Percentiles rank a stretch among this genome's conserved stretches.
phyloP scores from a whole-genome alignment of 2,113 vertebrate genomes.

The Anhinga rufa region DNA sequence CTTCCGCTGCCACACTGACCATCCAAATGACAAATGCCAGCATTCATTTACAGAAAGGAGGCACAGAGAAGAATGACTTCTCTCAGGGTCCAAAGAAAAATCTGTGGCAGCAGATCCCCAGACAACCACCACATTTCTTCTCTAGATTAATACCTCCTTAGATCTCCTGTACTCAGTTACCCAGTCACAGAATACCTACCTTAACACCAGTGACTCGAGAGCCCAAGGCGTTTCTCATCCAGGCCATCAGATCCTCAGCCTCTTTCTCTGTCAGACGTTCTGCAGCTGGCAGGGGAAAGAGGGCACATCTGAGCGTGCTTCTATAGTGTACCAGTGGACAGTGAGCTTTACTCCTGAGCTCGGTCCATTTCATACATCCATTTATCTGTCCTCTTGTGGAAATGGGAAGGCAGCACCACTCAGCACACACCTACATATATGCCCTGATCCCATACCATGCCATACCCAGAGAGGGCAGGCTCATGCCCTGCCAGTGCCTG shows the following conservation, averaged over 20 bases:
- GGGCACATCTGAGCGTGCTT: not conserved
- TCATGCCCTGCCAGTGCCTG: not conserved
- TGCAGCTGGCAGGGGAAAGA: conserved; percentile 61
- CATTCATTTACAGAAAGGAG: not conserved
- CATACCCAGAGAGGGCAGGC: not conserved
- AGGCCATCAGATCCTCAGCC: conserved; percentile 86
- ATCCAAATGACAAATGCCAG: not conserved
- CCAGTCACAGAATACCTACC: conserved; percentile 62
- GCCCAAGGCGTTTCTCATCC: conserved; percentile 91
- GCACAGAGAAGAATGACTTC: not conserved
- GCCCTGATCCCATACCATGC: not conserved
- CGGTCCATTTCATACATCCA: not conserved
- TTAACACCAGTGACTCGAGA: conserved; percentile 84
- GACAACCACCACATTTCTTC: not conserved
- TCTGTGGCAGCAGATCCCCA: not conserved
- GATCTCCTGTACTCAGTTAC: not conserved
- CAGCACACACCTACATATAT: not conserved
- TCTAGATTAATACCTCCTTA: not conserved
- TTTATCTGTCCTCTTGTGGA: not conserved
- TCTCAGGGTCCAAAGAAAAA: not conserved
- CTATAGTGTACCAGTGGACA: not conserved
- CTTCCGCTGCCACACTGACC: not conserved
- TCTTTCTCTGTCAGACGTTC: conserved; percentile 84
- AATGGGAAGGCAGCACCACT: not conserved
- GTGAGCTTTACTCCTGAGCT: not conserved